Conservation (phyloP, 2,888 invertebrate genomes). For the Aromia moschata region DNA sequence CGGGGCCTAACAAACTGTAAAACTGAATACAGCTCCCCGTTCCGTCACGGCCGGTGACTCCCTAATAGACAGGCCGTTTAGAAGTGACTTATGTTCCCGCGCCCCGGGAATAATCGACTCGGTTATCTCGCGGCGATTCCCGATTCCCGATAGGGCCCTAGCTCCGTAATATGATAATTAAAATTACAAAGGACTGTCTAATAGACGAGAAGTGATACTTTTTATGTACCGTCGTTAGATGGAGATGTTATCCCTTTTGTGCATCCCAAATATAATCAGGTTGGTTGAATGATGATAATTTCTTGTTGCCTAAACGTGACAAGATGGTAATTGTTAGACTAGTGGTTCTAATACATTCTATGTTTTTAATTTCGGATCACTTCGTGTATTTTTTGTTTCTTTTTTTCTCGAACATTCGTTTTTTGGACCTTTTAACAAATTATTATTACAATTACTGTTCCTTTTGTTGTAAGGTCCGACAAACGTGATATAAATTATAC, state of each 20-base stretch:
- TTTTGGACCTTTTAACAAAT: too few relatives aligned
- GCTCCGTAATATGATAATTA: constrained; percentile 38
- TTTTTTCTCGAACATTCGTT: too few relatives aligned
- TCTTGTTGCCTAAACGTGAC: too few relatives aligned
- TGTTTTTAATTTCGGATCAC: too few relatives aligned
- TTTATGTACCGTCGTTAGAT: constrained; percentile 21
- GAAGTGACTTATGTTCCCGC: constrained; percentile 43
- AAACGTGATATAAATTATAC: too few relatives aligned
- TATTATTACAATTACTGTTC: too few relatives aligned
- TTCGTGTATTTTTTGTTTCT: too few relatives aligned
- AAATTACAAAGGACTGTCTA: constrained; percentile 38
- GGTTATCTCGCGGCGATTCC: constrained; percentile 38
- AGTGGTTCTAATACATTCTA: too few relatives aligned
- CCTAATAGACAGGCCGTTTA: constrained; percentile 40
- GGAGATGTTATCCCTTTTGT: neutral
- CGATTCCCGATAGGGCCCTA: constrained; percentile 33
- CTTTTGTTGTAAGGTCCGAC: too few relatives aligned
- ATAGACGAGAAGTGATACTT: constrained; percentile 21
- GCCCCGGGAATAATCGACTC: constrained; percentile 39
- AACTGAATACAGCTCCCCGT: constrained; percentile 42
- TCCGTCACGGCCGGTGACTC: constrained; percentile 45
- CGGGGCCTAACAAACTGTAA: constrained; percentile 46
- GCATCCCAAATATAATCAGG: too few relatives aligned
- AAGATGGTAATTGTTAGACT: too few relatives aligned
- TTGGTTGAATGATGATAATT: too few relatives aligned